Conservation (phyloP, 2,113 vertebrate species). For the Boleophthalmus pectinirostris region DNA sequence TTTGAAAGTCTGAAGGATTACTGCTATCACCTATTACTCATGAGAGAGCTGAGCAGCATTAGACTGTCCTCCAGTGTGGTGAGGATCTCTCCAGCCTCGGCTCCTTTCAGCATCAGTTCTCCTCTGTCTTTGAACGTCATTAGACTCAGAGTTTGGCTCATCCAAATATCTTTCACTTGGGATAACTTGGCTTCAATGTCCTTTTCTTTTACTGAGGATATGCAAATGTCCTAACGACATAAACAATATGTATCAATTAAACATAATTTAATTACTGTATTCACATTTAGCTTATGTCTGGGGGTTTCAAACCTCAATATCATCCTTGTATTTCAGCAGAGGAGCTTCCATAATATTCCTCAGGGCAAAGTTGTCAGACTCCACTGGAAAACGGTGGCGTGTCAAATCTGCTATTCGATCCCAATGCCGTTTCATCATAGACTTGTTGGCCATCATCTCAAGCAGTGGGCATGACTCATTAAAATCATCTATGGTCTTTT, state of each 20-base stretch:
- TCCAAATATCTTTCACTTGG: slow-evolving; percentile 86
- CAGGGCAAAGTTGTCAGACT: slow-evolving; percentile 86
- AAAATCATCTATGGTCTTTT: slow-evolving; percentile 91
- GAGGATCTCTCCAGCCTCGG: slow-evolving; percentile 89
- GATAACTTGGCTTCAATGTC: slow-evolving; percentile 96
- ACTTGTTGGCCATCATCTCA: slow-evolving; percentile 88
- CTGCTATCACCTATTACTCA: slow-evolving; percentile 88
- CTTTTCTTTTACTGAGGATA: slow-evolving; percentile 90
- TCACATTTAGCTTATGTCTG: background rate
- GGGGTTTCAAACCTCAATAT: slow-evolving; percentile 87
- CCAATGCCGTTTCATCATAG: slow-evolving; percentile 95
- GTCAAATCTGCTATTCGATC: slow-evolving; percentile 84
- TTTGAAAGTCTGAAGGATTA: background rate
- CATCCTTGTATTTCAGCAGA: slow-evolving; percentile 90
- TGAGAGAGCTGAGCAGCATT: slow-evolving; percentile 89
- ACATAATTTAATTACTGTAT: background rate
- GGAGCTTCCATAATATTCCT: slow-evolving; percentile 92
- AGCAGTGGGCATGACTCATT: slow-evolving; percentile 91
- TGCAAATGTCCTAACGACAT: slow-evolving; percentile 86
- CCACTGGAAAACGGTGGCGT: slow-evolving; percentile 84
- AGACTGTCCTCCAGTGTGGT: slow-evolving; percentile 91
- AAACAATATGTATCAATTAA: background rate
- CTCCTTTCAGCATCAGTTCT: slow-evolving; percentile 88
- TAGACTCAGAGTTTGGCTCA: slow-evolving; percentile 86
- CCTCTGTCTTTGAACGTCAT: slow-evolving; percentile 87